Percentiles rank a stretch among this genome's conserved stretches.
Evolutionary conservation across 2,888 invertebrate species (phyloP).

Genomic region (Amiota communis): DNA sequence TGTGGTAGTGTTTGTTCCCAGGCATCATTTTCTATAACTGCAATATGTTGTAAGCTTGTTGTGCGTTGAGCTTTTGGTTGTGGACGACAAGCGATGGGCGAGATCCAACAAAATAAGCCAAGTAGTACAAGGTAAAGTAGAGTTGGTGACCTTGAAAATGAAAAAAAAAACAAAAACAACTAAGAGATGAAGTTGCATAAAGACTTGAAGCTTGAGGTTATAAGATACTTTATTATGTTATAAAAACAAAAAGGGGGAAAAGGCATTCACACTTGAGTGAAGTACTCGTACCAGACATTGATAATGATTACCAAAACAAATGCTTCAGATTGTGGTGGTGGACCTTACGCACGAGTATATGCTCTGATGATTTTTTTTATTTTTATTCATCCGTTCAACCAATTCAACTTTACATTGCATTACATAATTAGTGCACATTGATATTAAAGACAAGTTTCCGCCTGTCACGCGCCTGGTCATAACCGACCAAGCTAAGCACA

Average conservation of each 20-base stretch:
- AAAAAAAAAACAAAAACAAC: too few relatives aligned
- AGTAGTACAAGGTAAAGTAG: conserved; percentile 48
- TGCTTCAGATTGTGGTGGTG: too few relatives aligned
- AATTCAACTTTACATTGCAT: background rate
- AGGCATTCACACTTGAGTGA: too few relatives aligned
- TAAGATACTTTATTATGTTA: too few relatives aligned
- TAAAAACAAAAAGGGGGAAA: too few relatives aligned
- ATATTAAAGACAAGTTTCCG: conserved; percentile 60
- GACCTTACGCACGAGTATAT: too few relatives aligned
- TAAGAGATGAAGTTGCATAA: background rate
- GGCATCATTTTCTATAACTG: conserved; percentile 76
- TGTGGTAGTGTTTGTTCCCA: conserved; percentile 77
- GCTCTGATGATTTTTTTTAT: too few relatives aligned
- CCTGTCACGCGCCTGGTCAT: conserved; percentile 57
- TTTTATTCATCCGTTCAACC: too few relatives aligned
- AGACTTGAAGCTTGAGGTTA: too few relatives aligned
- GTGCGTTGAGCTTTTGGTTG: conserved; percentile 46
- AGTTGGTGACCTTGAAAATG: conserved; percentile 7
- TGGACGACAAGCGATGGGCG: conserved; percentile 36
- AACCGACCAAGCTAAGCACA: conserved; percentile 15
- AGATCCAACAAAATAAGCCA: background rate
- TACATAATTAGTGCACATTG: conserved; percentile 2
- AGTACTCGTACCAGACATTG: too few relatives aligned
- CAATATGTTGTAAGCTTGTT: conserved; percentile 74
- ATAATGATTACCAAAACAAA: too few relatives aligned